Base-by-base conservation (phyloP, 2,113 vertebrate genomes). In the Paralichthys olivaceus region DNA sequence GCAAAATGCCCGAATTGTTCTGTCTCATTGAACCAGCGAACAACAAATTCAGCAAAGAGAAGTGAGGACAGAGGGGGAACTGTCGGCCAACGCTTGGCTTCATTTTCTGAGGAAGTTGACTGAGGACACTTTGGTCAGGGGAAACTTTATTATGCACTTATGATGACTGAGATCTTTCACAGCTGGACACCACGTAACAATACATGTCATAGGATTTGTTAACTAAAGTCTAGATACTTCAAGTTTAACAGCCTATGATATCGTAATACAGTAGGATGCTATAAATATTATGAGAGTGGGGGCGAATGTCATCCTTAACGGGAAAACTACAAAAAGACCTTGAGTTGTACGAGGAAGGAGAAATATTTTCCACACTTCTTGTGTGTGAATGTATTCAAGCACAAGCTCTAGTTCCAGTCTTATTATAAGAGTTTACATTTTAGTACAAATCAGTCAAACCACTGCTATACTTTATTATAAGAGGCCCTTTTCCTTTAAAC, bases 1-100 rank as follows among this genome's bases (percentile, higher is more conserved):
- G 55, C 51, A 68, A 73, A 87, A 79, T 14, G 68, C 34, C 60
- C 72, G 40, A n/a, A 80, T 82, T 81, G 84, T 90, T 75, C 73
- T 19, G 13, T 62, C 47, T 76, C 20, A 68, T 67, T 43, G 66
- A 29, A 56, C 26, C 43, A 72, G 15, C 72, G 67, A 75, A 37
- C 20, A 19, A n/a, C 5, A 45, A 22, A 14, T 63, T 28, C 34
- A 68, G 32, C 11, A 51, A 37, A 76, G 65, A 54, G 66, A 43
- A n/a, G 66, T 29, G 67, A 71, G 43, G 23, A 47, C 45, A 60
- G 72, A 69, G 61, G 28, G 22, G 19, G 5, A 9, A 49, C 32
- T 59, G 57, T 70, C 28, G 17, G 43, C 45, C 2, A 4, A 32
- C 7, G 14, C 29, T 29, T 23, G n/a, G 23, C 22, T 63, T 28